phyloP scores from a whole-genome alignment of 2,888 invertebrate genomes.

The Creontiades dilutus region DNA sequence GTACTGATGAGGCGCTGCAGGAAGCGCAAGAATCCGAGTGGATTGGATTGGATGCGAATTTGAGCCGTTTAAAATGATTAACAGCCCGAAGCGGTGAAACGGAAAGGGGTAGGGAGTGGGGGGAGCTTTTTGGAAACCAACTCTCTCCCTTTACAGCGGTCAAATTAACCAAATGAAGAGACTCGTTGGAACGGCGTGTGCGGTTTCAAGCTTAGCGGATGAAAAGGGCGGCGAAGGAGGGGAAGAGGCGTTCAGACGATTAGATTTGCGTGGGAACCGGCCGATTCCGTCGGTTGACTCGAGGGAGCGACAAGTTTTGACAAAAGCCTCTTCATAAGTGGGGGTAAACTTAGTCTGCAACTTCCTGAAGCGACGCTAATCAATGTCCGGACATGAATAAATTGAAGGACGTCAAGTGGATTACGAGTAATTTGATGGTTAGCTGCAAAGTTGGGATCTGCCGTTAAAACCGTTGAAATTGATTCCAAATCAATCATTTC shows the following conservation, averaged over 20 bases:
- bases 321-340: not conserved
- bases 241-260: not conserved
- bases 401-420: slow-evolving; percentile 1
- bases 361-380: slow-evolving; percentile 44
- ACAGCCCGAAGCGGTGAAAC: not conserved
- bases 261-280: slow-evolving; percentile 21
- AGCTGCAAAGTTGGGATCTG: not conserved
- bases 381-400: slow-evolving; percentile 40
- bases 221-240: not conserved
- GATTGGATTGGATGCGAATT: slow-evolving; percentile 20
- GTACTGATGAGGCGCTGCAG: not conserved
- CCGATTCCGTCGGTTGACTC: not conserved
- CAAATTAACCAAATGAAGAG: slow-evolving; percentile 54
- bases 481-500: not conserved
- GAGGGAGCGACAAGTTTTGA: not conserved
- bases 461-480: not conserved
- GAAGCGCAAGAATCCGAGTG: slow-evolving; percentile 7
- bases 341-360: not conserved
- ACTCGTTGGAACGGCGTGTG: not conserved
- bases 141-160: slow-evolving; percentile 25
- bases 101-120: no score
- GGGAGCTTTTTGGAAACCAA: slow-evolving; percentile 4
- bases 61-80: slow-evolving; percentile 39
- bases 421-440: not conserved
- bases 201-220: not conserved